phyloP scores from a whole-genome alignment of 2,888 invertebrate genomes.

The Taenaris catops region DNA sequence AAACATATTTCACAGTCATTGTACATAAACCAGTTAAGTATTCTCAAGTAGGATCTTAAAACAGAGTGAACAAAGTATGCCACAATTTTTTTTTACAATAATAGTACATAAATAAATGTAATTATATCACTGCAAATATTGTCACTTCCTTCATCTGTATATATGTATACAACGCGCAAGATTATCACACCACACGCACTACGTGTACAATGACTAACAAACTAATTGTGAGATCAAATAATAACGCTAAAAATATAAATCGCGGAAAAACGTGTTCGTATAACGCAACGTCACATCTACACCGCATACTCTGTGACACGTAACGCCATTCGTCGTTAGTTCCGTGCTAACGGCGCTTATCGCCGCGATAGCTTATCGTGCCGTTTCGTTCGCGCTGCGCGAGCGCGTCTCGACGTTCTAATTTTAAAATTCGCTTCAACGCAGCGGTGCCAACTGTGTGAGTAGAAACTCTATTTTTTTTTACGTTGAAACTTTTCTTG shows the following conservation, averaged over 20 bases:
- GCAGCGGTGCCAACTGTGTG: constrained; percentile 7
- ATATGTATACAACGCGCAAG: no score
- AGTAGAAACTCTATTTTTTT: constrained; percentile 6
- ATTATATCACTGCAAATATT: no score
- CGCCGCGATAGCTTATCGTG: constrained; percentile 26
- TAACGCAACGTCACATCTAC: constrained; percentile 16
- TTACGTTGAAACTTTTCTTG: constrained; percentile 1
- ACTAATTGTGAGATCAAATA: background rate
- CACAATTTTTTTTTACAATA: no score
- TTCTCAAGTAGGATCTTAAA: no score
- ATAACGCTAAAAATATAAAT: no score
- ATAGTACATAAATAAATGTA: no score
- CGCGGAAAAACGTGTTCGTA: background rate
- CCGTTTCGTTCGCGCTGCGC: constrained; percentile 14
- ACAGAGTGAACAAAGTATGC: no score
- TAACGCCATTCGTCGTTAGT: constrained; percentile 27
- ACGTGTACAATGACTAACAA: no score
- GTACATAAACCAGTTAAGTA: no score
- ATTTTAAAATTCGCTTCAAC: constrained; percentile 14
- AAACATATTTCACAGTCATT: no score
- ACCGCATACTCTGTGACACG: constrained; percentile 18
- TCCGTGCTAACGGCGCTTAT: constrained; percentile 27
- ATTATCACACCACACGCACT: no score
- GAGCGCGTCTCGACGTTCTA: constrained; percentile 17
- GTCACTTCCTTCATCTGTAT: no score